Base-by-base conservation (phyloP, 2,113 vertebrate genomes). In the Mesitornis unicolor region DNA sequence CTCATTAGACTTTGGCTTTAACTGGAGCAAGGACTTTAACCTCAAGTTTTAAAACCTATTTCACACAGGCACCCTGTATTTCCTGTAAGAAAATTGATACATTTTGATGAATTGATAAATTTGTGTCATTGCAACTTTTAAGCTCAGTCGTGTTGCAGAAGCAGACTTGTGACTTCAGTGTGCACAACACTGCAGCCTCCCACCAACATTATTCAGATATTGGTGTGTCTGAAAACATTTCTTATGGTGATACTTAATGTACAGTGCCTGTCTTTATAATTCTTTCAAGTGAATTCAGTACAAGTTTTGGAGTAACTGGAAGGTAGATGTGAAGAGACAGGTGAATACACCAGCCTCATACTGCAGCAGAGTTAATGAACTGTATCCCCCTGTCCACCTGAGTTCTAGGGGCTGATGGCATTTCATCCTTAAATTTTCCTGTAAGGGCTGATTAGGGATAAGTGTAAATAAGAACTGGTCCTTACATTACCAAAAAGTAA, bases 241-340 rank as follows among this genome's bases (percentile, higher is more conserved):
- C 79, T 81, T 90, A 56, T 21, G 22, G 42, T 86, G 83, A 84
- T 0, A 1, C 42, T 43, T 93, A 92, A 92, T 90, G 56, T 71
- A 78, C n/a, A 96, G 75, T 82, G 64, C 31, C 88, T 91, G 53
- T 91, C 93, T 93, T 86, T 94, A 59, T 94, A 95, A 92, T 96
- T 93, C 68, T 95, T 94, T 86, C 68, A 68, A 53, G 75, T 75
- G 76, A 88, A 47, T 64, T 93, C 83, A 60, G 43, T 84, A 80
- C 85, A 84, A 90, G 75, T 94, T 24, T 63, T 91, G 87, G 87
- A 96, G 82, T 95, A 96, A 96, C 92, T 92, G 83, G 79, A 90
- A 96, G 63, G 90, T 50, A 92, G 75, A 96, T 93, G 82, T 92
- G 93, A 96, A 94, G 83, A 95, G 95, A 96, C 95, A 94, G 67